phyloP scores from a whole-genome alignment of 2,888 invertebrate genomes.

The Platynereis dumerilii region DNA sequence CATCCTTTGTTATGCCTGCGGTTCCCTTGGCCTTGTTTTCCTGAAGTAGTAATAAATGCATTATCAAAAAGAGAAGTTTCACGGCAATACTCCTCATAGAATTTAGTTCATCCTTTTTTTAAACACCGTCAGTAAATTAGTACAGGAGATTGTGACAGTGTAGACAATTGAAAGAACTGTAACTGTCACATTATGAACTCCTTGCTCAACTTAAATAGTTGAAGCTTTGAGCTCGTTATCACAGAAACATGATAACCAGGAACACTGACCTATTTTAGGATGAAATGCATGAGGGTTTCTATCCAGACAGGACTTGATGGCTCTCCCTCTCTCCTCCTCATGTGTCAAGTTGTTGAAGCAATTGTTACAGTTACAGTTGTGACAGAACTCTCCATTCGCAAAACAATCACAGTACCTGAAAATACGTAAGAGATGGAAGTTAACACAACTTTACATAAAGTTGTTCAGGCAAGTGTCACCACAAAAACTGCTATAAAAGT shows the following conservation, averaged over 20 bases:
- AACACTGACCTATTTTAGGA: conserved; percentile 94
- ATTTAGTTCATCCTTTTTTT: too few relatives aligned
- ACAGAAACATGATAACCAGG: background rate
- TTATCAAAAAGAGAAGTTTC: too few relatives aligned
- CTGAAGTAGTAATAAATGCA: background rate
- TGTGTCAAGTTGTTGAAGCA: conserved; percentile 95
- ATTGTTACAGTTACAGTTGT: conserved; percentile 95
- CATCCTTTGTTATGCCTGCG: conserved; percentile 97
- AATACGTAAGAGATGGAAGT: background rate
- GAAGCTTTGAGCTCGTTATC: too few relatives aligned
- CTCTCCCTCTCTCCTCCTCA: conserved; percentile 91
- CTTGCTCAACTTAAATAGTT: too few relatives aligned
- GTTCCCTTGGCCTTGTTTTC: conserved; percentile 68
- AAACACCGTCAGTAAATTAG: too few relatives aligned
- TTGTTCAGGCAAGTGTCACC: background rate
- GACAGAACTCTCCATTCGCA: conserved; percentile 99
- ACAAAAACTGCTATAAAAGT: background rate
- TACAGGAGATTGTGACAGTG: too few relatives aligned
- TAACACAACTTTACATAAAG: background rate
- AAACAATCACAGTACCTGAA: conserved; percentile 94
- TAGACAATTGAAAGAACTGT: too few relatives aligned
- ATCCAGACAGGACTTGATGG: conserved; percentile 92
- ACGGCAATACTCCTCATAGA: too few relatives aligned
- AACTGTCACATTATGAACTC: too few relatives aligned
- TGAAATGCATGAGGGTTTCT: conserved; percentile 97